Evolutionary conservation across 2,797 vertebrate species (phyloP).

Genomic region (Remorina albescens): DNA sequence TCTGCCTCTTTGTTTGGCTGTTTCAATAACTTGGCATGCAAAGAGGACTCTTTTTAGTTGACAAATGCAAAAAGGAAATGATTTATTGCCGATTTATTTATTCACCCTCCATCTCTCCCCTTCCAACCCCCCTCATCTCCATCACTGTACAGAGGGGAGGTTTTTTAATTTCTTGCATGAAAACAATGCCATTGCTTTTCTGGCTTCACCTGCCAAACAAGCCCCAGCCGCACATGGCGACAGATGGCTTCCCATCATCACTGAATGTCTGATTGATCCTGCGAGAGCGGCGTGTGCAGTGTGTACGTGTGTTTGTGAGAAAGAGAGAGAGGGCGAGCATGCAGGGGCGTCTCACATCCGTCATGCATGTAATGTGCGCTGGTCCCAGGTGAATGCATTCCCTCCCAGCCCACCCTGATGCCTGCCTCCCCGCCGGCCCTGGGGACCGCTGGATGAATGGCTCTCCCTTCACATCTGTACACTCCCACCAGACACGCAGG

Average conservation of each 20-base stretch:
- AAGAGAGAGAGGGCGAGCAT: constrained; percentile 7
- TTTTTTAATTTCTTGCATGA: constrained; percentile 84
- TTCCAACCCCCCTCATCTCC: constrained; percentile 78
- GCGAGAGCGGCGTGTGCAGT: constrained; percentile 49
- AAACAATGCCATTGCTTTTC: constrained; percentile 88
- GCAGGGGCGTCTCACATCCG: constrained; percentile 70
- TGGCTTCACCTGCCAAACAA: constrained; percentile 85
- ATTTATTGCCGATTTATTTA: constrained; percentile 87
- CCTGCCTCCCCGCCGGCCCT: constrained; percentile 63
- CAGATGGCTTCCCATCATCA: constrained; percentile 88
- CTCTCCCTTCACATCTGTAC: constrained; percentile 76
- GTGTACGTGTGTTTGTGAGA: constrained; percentile 23
- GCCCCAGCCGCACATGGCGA: constrained; percentile 78
- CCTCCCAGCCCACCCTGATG: constrained; percentile 64
- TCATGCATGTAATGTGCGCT: constrained; percentile 79
- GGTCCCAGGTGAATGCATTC: constrained; percentile 78
- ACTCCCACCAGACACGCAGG: constrained; percentile 76
- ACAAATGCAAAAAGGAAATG: constrained; percentile 87
- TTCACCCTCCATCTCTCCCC: constrained; percentile 76
- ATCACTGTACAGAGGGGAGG: constrained; percentile 81
- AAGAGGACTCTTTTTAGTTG: constrained; percentile 83
- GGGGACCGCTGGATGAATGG: constrained; percentile 82
- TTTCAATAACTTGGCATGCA: constrained; percentile 86
- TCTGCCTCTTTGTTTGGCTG: constrained; percentile 81
- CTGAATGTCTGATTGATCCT: constrained; percentile 90